Evolutionary conservation across 2,113 vertebrate species (phyloP).

Genomic region (Dermatemys mawii): DNA sequence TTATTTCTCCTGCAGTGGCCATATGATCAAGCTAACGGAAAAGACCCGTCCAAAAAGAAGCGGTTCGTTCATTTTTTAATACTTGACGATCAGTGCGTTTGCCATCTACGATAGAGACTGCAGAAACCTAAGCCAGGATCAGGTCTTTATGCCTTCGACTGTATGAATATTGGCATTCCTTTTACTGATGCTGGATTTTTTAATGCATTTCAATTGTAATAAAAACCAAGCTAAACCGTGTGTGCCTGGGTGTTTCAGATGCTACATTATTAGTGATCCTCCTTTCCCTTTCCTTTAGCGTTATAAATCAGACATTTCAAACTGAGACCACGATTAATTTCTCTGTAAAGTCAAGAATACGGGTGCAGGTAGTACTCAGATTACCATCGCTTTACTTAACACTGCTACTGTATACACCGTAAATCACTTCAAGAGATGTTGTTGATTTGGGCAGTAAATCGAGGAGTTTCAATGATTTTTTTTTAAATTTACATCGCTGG

Average conservation of each 20-base stretch:
- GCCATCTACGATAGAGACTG: neutral
- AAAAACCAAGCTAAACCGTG: constrained; percentile 49
- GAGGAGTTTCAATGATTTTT: neutral
- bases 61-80: constrained; percentile 82
- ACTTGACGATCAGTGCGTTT: constrained; percentile 43
- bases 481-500: neutral
- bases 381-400: neutral
- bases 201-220: constrained; percentile 45
- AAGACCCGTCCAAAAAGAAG: constrained; percentile 87
- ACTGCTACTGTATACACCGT: neutral
- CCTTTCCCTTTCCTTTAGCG: constrained; percentile 33
- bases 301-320: neutral
- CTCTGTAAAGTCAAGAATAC: neutral
- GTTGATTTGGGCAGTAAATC: neutral
- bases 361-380: neutral
- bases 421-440: neutral
- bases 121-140: neutral
- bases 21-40: constrained; percentile 86
- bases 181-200: constrained; percentile 20
- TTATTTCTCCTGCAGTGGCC: constrained; percentile 85
- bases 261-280: neutral
- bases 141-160: neutral
- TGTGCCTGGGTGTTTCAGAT: constrained; percentile 31
- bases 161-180: neutral
- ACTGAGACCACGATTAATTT: neutral